These are phyloP conservation scores for Limnephilus marmoratus DNA, from an alignment of 2,888 invertebrate species.

Conservation along the genomic window DNA sequence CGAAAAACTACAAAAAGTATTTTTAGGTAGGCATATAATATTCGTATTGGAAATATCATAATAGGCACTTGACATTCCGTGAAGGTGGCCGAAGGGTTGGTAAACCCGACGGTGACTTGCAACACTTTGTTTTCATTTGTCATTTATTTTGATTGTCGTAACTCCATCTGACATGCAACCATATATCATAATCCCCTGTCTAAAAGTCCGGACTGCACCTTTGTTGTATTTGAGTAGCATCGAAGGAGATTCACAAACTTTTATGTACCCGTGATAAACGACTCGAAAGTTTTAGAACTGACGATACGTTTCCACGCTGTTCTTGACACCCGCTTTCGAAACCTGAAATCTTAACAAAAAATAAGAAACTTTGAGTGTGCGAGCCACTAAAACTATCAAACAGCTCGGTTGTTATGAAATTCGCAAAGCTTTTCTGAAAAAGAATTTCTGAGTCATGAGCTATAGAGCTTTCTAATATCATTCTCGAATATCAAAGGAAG, in stretches of 20 bases:
- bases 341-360: not conserved
- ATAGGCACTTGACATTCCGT: conserved; percentile 53
- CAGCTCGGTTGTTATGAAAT: not conserved
- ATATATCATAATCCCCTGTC: conserved; percentile 70
- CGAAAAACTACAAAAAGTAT: not conserved
- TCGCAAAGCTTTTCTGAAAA: not conserved
- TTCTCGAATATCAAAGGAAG: too few relatives aligned
- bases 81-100: conserved; percentile 45
- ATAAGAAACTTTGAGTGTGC: not conserved
- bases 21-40: not conserved
- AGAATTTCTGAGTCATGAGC: not conserved
- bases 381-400: not conserved
- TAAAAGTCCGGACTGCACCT: conserved; percentile 32
- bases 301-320: not conserved
- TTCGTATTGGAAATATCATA: conserved; percentile 48
- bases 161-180: conserved; percentile 71
- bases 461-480: not conserved
- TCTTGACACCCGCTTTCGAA: not conserved
- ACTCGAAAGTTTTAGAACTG: not conserved
- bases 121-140: conserved; percentile 76
- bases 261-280: not conserved
- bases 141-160: conserved; percentile 79
- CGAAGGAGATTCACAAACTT: conserved; percentile 38
- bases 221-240: conserved; percentile 26
- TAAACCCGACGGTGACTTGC: conserved; percentile 73